phyloP scores from a whole-genome alignment of 2,113 vertebrate species.

The Paradisaea rubra region DNA sequence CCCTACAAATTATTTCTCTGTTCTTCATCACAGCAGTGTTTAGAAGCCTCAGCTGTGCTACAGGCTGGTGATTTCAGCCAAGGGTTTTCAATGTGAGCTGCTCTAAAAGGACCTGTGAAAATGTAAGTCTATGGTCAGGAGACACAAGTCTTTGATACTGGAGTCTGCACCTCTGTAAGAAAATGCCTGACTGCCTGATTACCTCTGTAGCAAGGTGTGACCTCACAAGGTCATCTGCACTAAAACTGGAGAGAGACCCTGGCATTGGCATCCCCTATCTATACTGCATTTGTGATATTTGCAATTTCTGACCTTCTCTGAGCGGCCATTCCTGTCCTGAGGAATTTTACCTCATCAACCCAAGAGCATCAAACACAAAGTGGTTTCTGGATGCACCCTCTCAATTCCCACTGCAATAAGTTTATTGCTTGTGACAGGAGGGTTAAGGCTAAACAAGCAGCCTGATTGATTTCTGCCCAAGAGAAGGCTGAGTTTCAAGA shows the following conservation, averaged over 20 bases:
- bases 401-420: not conserved
- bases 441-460: constrained; percentile 14
- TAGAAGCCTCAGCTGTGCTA: not conserved
- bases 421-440: constrained; percentile 28
- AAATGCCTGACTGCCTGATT: not conserved
- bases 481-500: constrained; percentile 35
- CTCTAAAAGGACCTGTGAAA: not conserved
- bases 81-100: not conserved
- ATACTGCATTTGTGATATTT: not conserved
- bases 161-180: not conserved
- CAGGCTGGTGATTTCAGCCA: not conserved
- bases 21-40: not conserved
- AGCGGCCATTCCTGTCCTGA: not conserved
- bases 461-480: constrained; percentile 44
- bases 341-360: not conserved
- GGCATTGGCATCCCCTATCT: not conserved
- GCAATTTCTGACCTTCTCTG: not conserved
- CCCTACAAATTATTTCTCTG: not conserved
- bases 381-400: not conserved
- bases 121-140: not conserved
- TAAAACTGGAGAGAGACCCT: not conserved
- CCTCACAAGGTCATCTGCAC: not conserved
- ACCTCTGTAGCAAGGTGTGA: not conserved
- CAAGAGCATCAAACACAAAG: not conserved
- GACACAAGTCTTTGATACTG: not conserved